phyloP scores from a whole-genome alignment of 2,888 invertebrate genomes.

The Xestobium rufovillosum region DNA sequence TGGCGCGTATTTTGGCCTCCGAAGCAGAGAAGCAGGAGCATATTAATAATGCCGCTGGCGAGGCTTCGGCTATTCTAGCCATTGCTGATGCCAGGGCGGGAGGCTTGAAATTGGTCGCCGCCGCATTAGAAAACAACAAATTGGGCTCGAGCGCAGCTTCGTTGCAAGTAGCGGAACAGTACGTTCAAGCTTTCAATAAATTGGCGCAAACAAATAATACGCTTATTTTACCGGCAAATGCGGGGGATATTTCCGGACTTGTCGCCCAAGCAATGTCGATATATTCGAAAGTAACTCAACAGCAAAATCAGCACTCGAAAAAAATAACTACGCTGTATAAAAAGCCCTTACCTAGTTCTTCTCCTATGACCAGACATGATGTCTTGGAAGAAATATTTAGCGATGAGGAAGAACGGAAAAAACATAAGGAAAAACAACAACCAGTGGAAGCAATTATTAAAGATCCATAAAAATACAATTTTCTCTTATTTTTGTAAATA shows the following conservation, averaged over 20 bases:
- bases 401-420: conserved; percentile 38
- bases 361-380: conserved; percentile 21
- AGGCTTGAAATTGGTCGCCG: conserved; percentile 71
- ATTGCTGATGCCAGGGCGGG: conserved; percentile 87
- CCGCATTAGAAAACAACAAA: conserved; percentile 48
- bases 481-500: no score
- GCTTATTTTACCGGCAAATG: conserved; percentile 85
- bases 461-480: neutral
- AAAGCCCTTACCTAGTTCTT: conserved; percentile 12
- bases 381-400: conserved; percentile 40
- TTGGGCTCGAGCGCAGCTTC: conserved; percentile 86
- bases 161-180: conserved; percentile 89
- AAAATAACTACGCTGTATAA: conserved; percentile 7
- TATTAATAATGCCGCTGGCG: conserved; percentile 88
- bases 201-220: conserved; percentile 92
- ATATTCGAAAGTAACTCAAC: conserved; percentile 49
- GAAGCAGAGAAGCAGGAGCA: conserved; percentile 93
- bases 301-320: conserved; percentile 21
- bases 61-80: conserved; percentile 83
- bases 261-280: conserved; percentile 68
- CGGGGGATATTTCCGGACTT: conserved; percentile 69
- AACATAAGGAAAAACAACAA: conserved; percentile 21
- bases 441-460: neutral
- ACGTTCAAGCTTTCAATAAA: conserved; percentile 88
- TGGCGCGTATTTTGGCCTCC: conserved; percentile 82